phyloP scores from a whole-genome alignment of 2,113 vertebrate genomes.

The Brienomyrus brachyistius region DNA sequence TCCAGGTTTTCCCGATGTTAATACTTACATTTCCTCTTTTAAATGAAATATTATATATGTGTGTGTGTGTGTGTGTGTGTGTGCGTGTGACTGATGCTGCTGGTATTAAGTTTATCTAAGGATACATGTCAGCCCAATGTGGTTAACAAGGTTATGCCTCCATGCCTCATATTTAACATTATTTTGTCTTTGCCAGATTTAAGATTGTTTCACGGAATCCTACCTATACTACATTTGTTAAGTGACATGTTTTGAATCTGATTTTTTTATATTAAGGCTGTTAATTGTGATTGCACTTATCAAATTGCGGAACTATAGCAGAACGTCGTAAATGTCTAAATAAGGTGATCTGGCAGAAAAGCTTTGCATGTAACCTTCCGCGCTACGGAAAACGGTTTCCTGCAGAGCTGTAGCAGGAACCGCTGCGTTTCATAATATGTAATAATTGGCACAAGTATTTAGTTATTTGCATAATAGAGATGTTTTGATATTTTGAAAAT shows the following conservation, averaged over 20 bases:
- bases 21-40: not conserved
- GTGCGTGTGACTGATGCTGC: not conserved
- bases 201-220: not conserved
- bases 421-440: not conserved
- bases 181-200: not conserved
- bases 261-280: not conserved
- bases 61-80: too few species aligned
- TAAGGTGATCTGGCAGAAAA: not conserved
- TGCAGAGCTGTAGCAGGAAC: not conserved
- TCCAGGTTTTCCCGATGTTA: not conserved
- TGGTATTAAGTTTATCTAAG: not conserved
- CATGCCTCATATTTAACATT: not conserved
- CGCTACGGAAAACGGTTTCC: not conserved
- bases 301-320: not conserved
- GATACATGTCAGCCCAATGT: not conserved
- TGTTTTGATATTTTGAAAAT: not conserved
- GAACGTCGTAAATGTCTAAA: not conserved
- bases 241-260: not conserved
- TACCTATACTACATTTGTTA: not conserved
- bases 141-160: not conserved
- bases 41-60: not conserved
- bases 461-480: not conserved
- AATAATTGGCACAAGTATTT: not conserved
- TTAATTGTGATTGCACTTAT: not conserved
- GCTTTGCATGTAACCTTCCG: not conserved